Base-by-base conservation (phyloP, 2,888 invertebrate species). In the Melanargia galathea region DNA sequence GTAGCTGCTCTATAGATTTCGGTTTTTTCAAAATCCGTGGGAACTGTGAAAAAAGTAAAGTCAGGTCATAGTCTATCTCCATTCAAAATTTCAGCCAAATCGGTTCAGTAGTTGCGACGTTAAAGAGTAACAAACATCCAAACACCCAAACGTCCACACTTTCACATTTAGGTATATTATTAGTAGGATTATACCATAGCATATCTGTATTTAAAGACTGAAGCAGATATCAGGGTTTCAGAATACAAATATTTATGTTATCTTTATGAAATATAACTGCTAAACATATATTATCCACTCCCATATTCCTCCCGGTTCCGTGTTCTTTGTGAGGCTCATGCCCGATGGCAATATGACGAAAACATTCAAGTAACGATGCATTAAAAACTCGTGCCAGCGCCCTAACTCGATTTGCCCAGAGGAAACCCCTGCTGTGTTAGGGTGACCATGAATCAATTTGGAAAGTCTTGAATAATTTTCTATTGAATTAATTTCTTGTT, bases 371-470 rank as follows among this genome's bases (percentile, higher is more conserved):
- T 49, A 56, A 35, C 38, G 26, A 57, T 24, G 56, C 22, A 51
- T 40, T 56, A 40, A 33, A 49, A 35, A 49, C 55, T 48, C 48
- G 30, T 43, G 24, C 43, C 24, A 48, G 43, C 45, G 57, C 45
- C 16, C 46, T 35, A 22, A 57, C 48, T 58, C 52, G 52, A 58
- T 58, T 58, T 61, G n/a, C 61, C 56, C 52, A n/a, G 24, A 46
- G 58, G 24, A 40, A 33, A 54, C 40, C 54, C n/a, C 57, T 46
- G 35, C 24, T 57, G 35, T 46, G 51, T 61, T 51, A 52, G 20
- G 33, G 52, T 52, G 10, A 52, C 52, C 52, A 52, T 11, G 2
- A n/a, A 51, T 6, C 13, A 48, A 22, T n/a, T 48, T 13, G 24
- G n/a, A 24, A 45, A 10, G 11, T 45, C 13, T 22, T 22, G 13